phyloP scores from a whole-genome alignment of 2,888 invertebrate species.

The Pollenia griseotomentosa region DNA sequence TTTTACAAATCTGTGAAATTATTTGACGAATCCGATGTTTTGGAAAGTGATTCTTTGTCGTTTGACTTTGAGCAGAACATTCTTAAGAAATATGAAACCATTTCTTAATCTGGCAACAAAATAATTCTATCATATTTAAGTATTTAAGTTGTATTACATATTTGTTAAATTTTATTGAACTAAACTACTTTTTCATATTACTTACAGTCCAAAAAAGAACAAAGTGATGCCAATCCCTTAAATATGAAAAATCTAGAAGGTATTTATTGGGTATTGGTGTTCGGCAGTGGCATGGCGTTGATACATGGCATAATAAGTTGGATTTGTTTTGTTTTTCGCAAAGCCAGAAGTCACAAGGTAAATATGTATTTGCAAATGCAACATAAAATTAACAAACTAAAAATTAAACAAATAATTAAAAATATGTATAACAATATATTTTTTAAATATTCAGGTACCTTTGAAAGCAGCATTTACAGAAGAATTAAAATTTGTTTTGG shows the following conservation, averaged over 20 bases:
- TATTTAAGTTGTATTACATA: no score
- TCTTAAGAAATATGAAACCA: no score
- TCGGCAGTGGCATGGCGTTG: constrained; percentile 83
- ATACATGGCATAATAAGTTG: constrained; percentile 81
- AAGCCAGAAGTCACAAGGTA: constrained; percentile 81
- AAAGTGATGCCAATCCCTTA: constrained; percentile 84
- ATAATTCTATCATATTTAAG: no score
- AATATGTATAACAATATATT: neutral
- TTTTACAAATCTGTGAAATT: no score
- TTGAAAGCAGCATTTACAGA: constrained; percentile 88
- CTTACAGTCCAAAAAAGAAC: constrained; percentile 78
- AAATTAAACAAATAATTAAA: constrained; percentile 2
- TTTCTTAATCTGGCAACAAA: no score
- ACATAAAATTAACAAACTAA: constrained; percentile 6
- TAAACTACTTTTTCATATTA: neutral
- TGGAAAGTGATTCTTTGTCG: no score
- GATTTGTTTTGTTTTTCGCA: constrained; percentile 79
- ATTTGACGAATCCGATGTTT: no score
- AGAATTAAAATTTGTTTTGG: constrained; percentile 90
- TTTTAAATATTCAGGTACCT: constrained; percentile 84
- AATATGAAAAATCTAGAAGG: constrained; percentile 88
- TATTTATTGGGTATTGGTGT: constrained; percentile 87
- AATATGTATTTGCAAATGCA: constrained; percentile 23
- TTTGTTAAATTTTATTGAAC: no score
- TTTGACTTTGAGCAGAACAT: no score